Conservation (phyloP, 2,888 invertebrate genomes). For the Epinotia ramella region DNA sequence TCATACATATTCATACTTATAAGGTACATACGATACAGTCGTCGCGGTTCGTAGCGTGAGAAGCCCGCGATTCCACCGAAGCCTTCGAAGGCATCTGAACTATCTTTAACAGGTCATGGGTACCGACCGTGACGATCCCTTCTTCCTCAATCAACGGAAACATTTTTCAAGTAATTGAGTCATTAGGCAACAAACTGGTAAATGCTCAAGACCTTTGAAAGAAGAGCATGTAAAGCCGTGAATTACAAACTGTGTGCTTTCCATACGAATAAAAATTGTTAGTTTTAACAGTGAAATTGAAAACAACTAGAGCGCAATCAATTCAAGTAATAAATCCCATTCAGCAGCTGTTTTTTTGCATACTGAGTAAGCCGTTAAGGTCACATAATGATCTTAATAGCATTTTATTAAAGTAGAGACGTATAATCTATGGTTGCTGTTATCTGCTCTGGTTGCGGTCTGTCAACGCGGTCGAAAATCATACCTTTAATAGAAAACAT, state of each 20-base stretch:
- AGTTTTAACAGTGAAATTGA: too few species aligned
- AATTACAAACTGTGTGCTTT: background rate
- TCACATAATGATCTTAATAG: too few species aligned
- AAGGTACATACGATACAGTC: constrained; percentile 43
- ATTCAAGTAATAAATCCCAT: too few species aligned
- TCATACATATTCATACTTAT: constrained; percentile 35
- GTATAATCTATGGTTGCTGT: background rate
- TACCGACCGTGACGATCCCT: constrained; percentile 36
- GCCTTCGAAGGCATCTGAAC: constrained; percentile 32
- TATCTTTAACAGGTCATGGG: constrained; percentile 29
- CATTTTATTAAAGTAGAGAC: background rate
- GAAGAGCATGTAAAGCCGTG: background rate
- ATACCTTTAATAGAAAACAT: constrained; percentile 11
- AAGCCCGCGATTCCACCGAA: constrained; percentile 52
- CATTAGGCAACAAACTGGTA: background rate
- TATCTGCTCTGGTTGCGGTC: constrained; percentile 9
- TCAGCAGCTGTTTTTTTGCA: too few species aligned
- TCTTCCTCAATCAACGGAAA: constrained; percentile 25
- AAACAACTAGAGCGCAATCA: too few species aligned
- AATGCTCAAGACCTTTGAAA: background rate
- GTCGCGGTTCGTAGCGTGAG: constrained; percentile 73
- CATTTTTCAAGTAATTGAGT: constrained; percentile 4
- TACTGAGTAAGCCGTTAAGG: too few species aligned
- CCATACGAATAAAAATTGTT: too few species aligned
- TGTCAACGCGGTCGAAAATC: constrained; percentile 10